Percentiles rank a stretch among this genome's conserved stretches.
phyloP scores from a whole-genome alignment of 2,888 invertebrate species.

The Linnaemya vulpina region DNA sequence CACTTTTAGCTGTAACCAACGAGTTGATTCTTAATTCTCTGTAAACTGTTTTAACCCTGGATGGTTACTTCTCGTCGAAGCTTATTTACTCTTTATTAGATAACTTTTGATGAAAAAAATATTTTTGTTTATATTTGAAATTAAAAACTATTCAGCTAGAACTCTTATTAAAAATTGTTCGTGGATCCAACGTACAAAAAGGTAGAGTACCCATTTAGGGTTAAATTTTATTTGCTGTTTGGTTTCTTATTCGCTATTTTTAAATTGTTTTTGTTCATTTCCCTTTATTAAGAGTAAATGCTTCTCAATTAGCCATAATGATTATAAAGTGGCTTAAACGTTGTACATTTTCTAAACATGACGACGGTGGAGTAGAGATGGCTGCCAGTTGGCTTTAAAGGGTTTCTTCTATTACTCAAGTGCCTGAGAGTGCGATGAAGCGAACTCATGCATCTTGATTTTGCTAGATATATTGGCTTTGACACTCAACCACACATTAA shows the following conservation, averaged over 20 bases:
- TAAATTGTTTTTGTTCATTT: constrained; percentile 36
- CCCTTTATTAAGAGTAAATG: constrained; percentile 41
- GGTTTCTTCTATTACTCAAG: not conserved
- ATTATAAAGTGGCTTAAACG: constrained; percentile 65
- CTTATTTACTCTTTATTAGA: too few relatives aligned
- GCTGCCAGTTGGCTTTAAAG: constrained; percentile 6
- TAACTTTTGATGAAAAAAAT: too few relatives aligned
- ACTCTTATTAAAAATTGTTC: too few relatives aligned
- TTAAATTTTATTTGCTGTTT: too few relatives aligned
- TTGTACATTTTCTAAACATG: constrained; percentile 26
- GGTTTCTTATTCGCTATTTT: too few relatives aligned
- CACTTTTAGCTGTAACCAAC: constrained; percentile 7
- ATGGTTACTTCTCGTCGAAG: too few relatives aligned
- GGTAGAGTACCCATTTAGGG: too few relatives aligned
- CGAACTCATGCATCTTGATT: constrained; percentile 3
- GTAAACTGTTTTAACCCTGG: not conserved
- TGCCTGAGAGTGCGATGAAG: not conserved
- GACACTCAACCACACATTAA: constrained; percentile 15
- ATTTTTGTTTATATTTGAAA: too few relatives aligned
- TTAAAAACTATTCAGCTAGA: too few relatives aligned
- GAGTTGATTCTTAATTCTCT: constrained; percentile 56
- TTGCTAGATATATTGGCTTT: not conserved
- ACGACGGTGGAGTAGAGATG: not conserved
- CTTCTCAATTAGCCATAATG: constrained; percentile 69
- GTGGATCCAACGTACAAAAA: too few relatives aligned